Conservation (phyloP, 1,140 invertebrate species). For the Drosophila watanabei region DNA sequence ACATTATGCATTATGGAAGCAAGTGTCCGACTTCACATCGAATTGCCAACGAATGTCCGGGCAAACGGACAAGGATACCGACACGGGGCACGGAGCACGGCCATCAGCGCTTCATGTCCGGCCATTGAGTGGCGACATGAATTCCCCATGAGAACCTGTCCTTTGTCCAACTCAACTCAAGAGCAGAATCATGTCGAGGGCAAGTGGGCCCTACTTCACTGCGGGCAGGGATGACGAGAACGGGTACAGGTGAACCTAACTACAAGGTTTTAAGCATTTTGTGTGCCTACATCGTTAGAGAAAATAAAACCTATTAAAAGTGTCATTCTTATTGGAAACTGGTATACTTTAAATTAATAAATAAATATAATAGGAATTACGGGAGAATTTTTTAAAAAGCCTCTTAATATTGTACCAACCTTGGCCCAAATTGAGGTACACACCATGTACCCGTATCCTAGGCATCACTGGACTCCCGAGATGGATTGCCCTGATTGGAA, state of each 20-base stretch:
- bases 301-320: neutral
- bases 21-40: conserved; percentile 35
- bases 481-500: conserved; percentile 18
- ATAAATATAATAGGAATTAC: too few species aligned
- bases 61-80: conserved; percentile 3
- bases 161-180: conserved; percentile 24
- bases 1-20: conserved; percentile 29
- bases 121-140: conserved; percentile 45
- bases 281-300: too few species aligned
- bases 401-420: neutral
- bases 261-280: too few species aligned
- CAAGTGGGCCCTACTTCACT: neutral
- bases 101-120: conserved; percentile 37
- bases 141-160: conserved; percentile 39
- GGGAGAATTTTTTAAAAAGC: too few species aligned
- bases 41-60: conserved; percentile 32
- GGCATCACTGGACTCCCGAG: neutral
- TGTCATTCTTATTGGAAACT: too few species aligned
- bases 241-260: neutral
- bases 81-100: neutral
- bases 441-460: neutral
- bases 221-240: neutral
- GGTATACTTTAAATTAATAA: too few species aligned
- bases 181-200: conserved; percentile 45
- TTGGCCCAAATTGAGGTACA: neutral